A percentile compares a stretch with the other conserved stretches of the same genome.
Evolutionary conservation across 1,140 invertebrate genomes (phyloP).

Genomic region (Magallana ariakensis): DNA sequence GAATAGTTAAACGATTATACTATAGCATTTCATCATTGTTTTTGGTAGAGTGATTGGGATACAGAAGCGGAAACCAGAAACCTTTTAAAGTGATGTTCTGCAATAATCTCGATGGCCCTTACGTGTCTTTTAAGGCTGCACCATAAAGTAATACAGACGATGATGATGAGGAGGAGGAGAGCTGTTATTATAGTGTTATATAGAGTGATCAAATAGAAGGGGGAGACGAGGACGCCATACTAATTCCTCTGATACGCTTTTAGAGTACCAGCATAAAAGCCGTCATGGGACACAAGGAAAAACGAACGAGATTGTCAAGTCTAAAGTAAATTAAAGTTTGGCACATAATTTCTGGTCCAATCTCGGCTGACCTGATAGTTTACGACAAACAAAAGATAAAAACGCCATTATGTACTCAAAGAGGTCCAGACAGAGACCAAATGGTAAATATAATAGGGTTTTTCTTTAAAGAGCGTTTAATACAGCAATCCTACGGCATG

Average conservation of each 20-base stretch:
- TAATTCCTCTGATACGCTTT: slow-evolving; percentile 22
- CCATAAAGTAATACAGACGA: slow-evolving; percentile 11
- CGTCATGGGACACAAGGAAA: slow-evolving; percentile 14
- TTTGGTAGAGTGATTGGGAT: not conserved
- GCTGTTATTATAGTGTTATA: slow-evolving; percentile 10
- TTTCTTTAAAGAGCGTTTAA: not conserved
- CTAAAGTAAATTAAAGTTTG: slow-evolving; percentile 37
- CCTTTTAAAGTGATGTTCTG: not conserved
- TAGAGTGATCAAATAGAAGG: slow-evolving; percentile 9
- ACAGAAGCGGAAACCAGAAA: not conserved
- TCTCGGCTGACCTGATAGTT: slow-evolving; percentile 18
- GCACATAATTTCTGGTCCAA: slow-evolving; percentile 14
- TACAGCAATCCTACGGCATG: no score
- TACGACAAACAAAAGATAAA: slow-evolving; percentile 9
- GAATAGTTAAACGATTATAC: no score
- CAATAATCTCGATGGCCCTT: not conserved
- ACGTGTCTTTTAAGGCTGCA: slow-evolving; percentile 1
- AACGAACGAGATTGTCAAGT: slow-evolving; percentile 34
- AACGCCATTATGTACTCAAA: not conserved
- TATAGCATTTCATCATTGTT: no score
- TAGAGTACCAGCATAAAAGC: slow-evolving; percentile 16
- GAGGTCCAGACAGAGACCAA: not conserved
- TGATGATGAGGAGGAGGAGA: slow-evolving; percentile 10
- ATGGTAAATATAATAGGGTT: not conserved
- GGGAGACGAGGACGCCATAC: not conserved